These are phyloP conservation scores for Ceratina australensis DNA, from an alignment of 1,140 invertebrate species.

Conservation along the genomic window DNA sequence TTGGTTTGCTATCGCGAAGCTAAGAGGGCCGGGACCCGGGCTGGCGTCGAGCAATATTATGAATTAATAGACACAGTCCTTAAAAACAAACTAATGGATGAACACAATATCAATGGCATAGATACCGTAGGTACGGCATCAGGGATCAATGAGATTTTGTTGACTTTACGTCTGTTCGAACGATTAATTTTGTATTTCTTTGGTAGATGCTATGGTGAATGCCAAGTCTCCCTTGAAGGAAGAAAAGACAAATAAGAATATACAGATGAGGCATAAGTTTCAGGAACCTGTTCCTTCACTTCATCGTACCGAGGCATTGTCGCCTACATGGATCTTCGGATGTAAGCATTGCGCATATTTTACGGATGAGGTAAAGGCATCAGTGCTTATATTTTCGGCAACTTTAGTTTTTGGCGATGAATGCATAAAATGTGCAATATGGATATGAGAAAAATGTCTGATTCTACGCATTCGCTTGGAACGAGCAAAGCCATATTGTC, in stretches of 20 bases:
- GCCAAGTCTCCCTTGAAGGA: constrained; percentile 76
- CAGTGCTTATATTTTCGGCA: too few relatives aligned
- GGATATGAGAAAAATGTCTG: too few relatives aligned
- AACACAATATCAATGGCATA: constrained; percentile 62
- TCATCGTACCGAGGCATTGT: constrained; percentile 72
- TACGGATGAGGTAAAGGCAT: too few relatives aligned
- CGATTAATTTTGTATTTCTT: background rate
- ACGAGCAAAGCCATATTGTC: too few relatives aligned
- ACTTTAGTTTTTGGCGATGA: too few relatives aligned
- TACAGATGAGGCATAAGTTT: constrained; percentile 73
- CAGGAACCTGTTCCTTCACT: constrained; percentile 71
- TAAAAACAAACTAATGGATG: constrained; percentile 65
- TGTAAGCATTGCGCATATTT: constrained; percentile 54
- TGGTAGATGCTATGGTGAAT: constrained; percentile 67
- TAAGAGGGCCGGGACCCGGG: constrained; percentile 71
- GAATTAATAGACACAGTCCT: constrained; percentile 75
- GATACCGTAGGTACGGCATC: constrained; percentile 72
- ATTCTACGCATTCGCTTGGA: too few relatives aligned
- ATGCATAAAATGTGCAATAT: too few relatives aligned
- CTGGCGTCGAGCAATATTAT: constrained; percentile 76
- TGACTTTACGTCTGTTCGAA: constrained; percentile 1
- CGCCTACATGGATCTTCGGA: constrained; percentile 71
- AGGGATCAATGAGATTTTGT: background rate
- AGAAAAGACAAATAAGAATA: constrained; percentile 76
- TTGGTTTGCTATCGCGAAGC: constrained; percentile 77